A percentile compares a stretch with the other conserved stretches of the same genome.
phyloP scores from a whole-genome alignment of 2,797 vertebrate species.

The Arctocebus calabarensis region DNA sequence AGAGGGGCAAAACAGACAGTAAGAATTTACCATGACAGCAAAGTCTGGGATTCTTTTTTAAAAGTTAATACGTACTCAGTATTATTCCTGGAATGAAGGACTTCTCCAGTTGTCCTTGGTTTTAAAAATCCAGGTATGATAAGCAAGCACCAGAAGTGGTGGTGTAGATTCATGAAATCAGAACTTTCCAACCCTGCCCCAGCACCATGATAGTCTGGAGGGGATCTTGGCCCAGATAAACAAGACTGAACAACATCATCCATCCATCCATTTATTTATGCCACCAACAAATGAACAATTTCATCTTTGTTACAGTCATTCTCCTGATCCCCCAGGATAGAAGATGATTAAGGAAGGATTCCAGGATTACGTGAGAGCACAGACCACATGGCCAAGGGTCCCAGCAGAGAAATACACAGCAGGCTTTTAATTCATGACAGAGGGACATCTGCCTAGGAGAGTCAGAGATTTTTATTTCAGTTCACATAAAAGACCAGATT shows the following conservation, averaged over 20 bases:
- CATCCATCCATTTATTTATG: background rate
- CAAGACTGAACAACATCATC: background rate
- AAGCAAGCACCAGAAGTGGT: background rate
- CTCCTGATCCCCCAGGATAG: background rate
- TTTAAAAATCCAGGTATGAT: background rate
- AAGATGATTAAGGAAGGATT: background rate
- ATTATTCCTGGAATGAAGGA: background rate
- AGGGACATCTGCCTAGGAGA: background rate
- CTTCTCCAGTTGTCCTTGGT: background rate
- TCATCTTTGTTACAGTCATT: background rate
- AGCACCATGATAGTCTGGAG: background rate
- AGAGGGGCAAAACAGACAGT: background rate
- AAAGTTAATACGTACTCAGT: background rate
- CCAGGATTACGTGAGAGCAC: background rate
- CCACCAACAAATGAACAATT: background rate
- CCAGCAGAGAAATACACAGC: background rate
- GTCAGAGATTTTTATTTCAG: background rate
- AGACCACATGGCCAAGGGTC: background rate
- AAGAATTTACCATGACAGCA: background rate
- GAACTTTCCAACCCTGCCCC: accelerated
- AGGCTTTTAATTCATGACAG: background rate
- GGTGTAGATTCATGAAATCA: accelerated
- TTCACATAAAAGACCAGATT: constrained; percentile 4
- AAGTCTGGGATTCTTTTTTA: background rate
- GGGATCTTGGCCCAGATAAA: background rate